Percentiles rank a stretch among this genome's conserved stretches.
phyloP scores from a whole-genome alignment of 53 echinoderm and acorn worm species.

The Holothuria leucospilota region DNA sequence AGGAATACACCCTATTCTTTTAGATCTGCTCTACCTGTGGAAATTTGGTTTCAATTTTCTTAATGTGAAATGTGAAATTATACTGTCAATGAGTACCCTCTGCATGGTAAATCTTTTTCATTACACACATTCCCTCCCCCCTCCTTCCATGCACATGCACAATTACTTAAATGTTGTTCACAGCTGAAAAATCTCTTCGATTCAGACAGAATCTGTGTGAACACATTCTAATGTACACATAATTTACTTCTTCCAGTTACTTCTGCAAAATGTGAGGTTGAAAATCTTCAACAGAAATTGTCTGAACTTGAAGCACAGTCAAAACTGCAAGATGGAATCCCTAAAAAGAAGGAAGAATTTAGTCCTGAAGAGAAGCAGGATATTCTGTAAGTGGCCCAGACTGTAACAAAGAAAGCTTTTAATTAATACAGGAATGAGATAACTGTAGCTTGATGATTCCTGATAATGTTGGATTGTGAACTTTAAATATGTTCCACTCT shows the following conservation, averaged over 20 bases:
- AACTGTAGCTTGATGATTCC: not conserved
- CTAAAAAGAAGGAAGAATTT: constrained; percentile 11
- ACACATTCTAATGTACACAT: too few relatives aligned
- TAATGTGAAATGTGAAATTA: too few relatives aligned
- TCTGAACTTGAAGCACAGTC: constrained; percentile 3
- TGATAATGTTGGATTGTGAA: not conserved
- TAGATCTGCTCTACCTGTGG: too few relatives aligned
- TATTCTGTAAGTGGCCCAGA: constrained; percentile 60
- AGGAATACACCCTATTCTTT: too few relatives aligned
- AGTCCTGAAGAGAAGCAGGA: constrained; percentile 55
- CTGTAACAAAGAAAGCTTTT: not conserved
- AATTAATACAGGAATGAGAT: not conserved
- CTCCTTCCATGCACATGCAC: too few relatives aligned
- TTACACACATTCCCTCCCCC: too few relatives aligned
- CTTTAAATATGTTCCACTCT: not conserved
- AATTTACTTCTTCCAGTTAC: not conserved
- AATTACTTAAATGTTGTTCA: too few relatives aligned
- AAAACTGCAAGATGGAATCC: not conserved
- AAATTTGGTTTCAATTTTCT: too few relatives aligned
- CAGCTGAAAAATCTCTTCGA: too few relatives aligned
- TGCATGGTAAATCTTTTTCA: too few relatives aligned
- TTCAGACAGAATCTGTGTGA: too few relatives aligned
- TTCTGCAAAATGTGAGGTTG: constrained; percentile 30
- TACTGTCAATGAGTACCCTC: too few relatives aligned
- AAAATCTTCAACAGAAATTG: constrained; percentile 19